Conservation (phyloP, 2,888 invertebrate species). For the Synergus japonicus region DNA sequence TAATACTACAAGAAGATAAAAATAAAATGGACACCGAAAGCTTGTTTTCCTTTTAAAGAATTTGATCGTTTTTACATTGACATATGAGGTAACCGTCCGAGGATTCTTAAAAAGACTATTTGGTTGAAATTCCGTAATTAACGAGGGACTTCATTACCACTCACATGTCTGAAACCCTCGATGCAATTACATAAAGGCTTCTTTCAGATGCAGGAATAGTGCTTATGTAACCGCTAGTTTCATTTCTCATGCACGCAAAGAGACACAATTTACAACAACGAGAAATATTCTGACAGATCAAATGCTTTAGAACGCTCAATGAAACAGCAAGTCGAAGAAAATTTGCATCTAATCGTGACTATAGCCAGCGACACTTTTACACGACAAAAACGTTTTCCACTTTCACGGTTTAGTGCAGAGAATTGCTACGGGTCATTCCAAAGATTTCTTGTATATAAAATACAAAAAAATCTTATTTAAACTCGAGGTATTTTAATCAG, state of each 20-base stretch:
- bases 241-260: slow-evolving; percentile 49
- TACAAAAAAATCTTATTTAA: no score
- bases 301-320: not conserved
- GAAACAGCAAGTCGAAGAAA: not conserved
- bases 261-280: slow-evolving; percentile 33
- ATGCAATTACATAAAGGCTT: slow-evolving; percentile 51
- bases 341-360: slow-evolving; percentile 33
- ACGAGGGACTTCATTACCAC: slow-evolving; percentile 34
- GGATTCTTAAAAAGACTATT: slow-evolving; percentile 22
- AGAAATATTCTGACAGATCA: slow-evolving; percentile 13
- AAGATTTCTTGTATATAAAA: no score
- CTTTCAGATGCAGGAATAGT: slow-evolving; percentile 15
- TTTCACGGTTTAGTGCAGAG: not conserved
- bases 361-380: not conserved
- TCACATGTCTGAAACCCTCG: slow-evolving; percentile 16
- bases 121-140: slow-evolving; percentile 30
- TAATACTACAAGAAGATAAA: not conserved
- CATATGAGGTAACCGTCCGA: slow-evolving; percentile 19
- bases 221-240: slow-evolving; percentile 46
- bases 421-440: no score
- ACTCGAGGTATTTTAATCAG: no score
- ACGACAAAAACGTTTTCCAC: not conserved
- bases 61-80: not conserved
- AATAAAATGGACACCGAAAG: not conserved
- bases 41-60: not conserved